Base-by-base conservation (phyloP, 2,888 invertebrate genomes). In the Scelioninae gen. 1 region DNA sequence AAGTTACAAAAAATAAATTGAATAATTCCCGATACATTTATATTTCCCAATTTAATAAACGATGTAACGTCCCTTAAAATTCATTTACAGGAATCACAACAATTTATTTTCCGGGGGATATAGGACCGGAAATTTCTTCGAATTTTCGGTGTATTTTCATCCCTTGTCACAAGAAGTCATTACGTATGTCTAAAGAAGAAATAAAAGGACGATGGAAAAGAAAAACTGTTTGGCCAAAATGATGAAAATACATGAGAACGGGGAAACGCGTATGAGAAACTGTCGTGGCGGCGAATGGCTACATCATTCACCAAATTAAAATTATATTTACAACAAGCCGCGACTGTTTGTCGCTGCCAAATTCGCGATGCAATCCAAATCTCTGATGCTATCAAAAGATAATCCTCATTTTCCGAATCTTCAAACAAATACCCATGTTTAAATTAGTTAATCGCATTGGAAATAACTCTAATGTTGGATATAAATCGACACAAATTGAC, bases 91-190 rank as follows among this genome's bases (percentile, higher is more conserved):
- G 9, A 45, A 47, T 47, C 47, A 9, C 29, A 38, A 45, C 40
- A 49, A 60, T 60, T 60, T 49, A 60, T 51, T 51, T 58, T 60
- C 23, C 38, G 11, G 16, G 31, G 40, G 15, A 71, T 13, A 38
- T 40, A 13, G 23, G 60, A 40, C 45, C 60, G 71, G 51, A 71
- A 71, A 60, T 71, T 71, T 58, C 60, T 34, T 51, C n/a, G n/a
- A 60, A 71, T 60, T 60, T 71, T 38, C 60, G 23, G 23, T 8
- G n/a, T 49, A 15, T 11, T 51, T 49, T 51, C 51, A 23, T 16
- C 51, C 51, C 51, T 45, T 13, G 15, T 45, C 15, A 45, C 11
- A 45, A 13, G 3, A 45, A n/a, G 15, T 45, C 15, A 13, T 45
- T 45, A 23, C 23, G 23, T 23, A 23, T 23, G 4, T 23, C 23